Percentiles rank a stretch among this genome's conserved stretches.
Evolutionary conservation across 2,888 invertebrate genomes (phyloP).

Genomic region (Aethes cnicana): DNA sequence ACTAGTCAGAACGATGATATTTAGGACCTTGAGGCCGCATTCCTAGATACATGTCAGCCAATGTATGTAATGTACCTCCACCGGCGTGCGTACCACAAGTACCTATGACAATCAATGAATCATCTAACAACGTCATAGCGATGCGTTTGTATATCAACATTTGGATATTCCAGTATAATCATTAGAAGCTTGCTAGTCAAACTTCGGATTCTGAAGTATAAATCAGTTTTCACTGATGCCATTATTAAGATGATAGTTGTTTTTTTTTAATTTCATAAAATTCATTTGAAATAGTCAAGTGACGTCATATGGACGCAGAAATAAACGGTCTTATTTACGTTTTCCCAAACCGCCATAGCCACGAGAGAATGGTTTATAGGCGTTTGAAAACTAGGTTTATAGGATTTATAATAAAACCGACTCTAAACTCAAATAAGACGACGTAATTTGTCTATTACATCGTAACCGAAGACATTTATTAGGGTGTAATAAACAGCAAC

Average conservation of each 20-base stretch:
- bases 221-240: background rate
- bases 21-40: constrained; percentile 66
- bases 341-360: constrained; percentile 49
- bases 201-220: background rate
- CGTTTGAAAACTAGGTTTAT: constrained; percentile 54
- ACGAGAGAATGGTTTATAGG: constrained; percentile 45
- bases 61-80: constrained; percentile 53
- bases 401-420: constrained; percentile 42
- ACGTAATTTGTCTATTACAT: constrained; percentile 44
- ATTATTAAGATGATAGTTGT: background rate
- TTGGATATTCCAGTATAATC: constrained; percentile 29
- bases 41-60: constrained; percentile 70
- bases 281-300: background rate
- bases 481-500: constrained; percentile 29
- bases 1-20: constrained; percentile 49
- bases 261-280: background rate
- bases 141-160: constrained; percentile 29
- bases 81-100: constrained; percentile 36
- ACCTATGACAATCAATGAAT: constrained; percentile 36
- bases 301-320: constrained; percentile 1
- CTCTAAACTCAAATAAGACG: constrained; percentile 41
- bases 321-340: constrained; percentile 19
- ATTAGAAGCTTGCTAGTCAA: constrained; percentile 3
- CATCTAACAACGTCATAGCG: constrained; percentile 27
- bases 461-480: constrained; percentile 38